A percentile compares a stretch with the other conserved stretches of the same genome.
Conservation (phyloP, 2,888 invertebrate species). For the Drosophila percnosoma region DNA sequence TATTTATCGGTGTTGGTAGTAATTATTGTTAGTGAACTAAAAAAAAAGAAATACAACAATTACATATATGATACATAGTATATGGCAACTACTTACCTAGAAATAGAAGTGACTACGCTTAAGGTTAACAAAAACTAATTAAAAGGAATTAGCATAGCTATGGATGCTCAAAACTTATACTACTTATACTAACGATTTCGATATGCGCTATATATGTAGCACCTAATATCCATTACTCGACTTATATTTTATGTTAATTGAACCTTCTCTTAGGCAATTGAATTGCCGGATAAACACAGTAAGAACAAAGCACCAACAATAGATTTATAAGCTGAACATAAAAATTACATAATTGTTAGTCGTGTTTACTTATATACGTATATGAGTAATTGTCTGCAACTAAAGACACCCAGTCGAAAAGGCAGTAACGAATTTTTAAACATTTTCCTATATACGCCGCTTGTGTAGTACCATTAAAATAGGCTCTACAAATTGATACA, state of each 20-base stretch:
- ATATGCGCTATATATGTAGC: constrained; percentile 26
- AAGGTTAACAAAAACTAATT: constrained; percentile 28
- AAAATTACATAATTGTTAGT: constrained; percentile 55
- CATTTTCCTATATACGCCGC: constrained; percentile 53
- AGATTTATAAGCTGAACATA: constrained; percentile 70
- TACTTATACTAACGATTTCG: constrained; percentile 21
- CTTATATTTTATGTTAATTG: constrained; percentile 44
- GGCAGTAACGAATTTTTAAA: constrained; percentile 60
- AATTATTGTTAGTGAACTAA: constrained; percentile 62
- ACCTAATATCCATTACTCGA: constrained; percentile 22
- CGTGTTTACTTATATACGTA: constrained; percentile 36
- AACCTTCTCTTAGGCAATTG: constrained; percentile 68
- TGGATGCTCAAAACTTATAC: constrained; percentile 34
- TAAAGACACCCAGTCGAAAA: constrained; percentile 14
- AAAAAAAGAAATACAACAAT: constrained; percentile 34
- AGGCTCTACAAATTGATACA: constrained; percentile 53
- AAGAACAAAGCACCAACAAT: constrained; percentile 84
- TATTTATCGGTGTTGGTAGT: constrained; percentile 80
- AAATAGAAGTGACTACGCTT: constrained; percentile 39
- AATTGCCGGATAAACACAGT: constrained; percentile 79
- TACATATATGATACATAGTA: constrained; percentile 41
- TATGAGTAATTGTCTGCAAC: constrained; percentile 27
- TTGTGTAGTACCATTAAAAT: constrained; percentile 51
- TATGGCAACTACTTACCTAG: constrained; percentile 39
- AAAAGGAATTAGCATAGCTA: constrained; percentile 41